Conservation (phyloP, 2,113 vertebrate species). For the Carassius carassius region DNA sequence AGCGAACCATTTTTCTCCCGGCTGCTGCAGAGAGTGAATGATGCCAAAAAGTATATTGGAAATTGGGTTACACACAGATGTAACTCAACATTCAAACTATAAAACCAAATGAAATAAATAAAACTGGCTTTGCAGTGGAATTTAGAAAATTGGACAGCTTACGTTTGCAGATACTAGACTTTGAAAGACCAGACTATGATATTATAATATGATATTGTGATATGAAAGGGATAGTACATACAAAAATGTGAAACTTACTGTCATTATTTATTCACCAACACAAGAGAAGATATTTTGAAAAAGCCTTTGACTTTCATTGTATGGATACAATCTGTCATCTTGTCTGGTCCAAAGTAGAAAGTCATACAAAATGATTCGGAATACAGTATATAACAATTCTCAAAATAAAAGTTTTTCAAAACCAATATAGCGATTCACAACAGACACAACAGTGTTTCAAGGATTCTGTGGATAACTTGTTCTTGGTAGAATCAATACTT, state of each 20-base stretch:
- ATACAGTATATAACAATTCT: background rate
- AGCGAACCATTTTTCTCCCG: background rate
- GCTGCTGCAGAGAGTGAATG: conserved; percentile 20
- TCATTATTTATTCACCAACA: background rate
- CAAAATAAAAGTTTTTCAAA: background rate
- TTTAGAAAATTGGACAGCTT: background rate
- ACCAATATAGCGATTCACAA: background rate
- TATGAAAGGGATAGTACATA: background rate
- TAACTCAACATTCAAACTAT: conserved; percentile 24
- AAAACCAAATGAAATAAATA: conserved; percentile 21
- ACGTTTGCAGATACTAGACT: background rate
- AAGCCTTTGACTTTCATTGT: background rate
- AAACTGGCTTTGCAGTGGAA: background rate
- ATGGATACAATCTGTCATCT: background rate
- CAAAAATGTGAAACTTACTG: background rate
- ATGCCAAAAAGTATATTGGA: conserved; percentile 33
- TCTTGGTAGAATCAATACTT: background rate
- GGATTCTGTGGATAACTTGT: background rate
- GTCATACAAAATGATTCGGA: background rate
- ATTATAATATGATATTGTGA: background rate
- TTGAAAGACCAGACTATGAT: background rate
- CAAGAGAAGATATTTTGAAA: background rate
- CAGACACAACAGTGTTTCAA: background rate
- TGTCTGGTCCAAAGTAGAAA: background rate
- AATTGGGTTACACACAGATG: conserved; percentile 51